Percentiles rank a stretch among this genome's conserved stretches.
Evolutionary conservation across 2,113 vertebrate genomes (phyloP).

Genomic region (Morphnarchus princeps): DNA sequence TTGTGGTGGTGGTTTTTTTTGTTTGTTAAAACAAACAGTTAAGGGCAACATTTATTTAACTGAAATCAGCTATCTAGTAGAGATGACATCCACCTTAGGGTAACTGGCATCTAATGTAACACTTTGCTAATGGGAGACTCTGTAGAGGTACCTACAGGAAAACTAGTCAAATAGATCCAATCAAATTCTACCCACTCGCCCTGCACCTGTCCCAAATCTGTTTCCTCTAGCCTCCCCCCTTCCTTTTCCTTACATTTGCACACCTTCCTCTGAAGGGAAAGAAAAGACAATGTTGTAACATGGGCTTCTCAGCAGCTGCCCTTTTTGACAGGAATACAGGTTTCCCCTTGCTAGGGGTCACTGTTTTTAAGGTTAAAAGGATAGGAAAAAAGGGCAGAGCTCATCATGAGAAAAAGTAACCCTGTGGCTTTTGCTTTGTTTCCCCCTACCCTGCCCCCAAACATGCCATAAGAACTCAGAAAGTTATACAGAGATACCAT

Average conservation of each 20-base stretch:
- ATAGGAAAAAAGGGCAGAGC: neutral
- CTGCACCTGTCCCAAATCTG: neutral
- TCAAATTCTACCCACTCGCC: neutral
- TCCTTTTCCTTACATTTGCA: neutral
- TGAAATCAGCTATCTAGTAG: neutral
- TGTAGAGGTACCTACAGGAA: neutral
- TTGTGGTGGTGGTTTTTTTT: neutral
- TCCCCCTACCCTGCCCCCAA: rapidly evolving
- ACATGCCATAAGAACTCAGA: neutral
- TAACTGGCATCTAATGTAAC: neutral
- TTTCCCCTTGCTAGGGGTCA: neutral
- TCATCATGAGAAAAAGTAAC: neutral
- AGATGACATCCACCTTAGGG: neutral
- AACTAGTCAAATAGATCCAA: neutral
- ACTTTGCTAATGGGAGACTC: neutral
- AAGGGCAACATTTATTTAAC: neutral
- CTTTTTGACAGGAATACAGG: neutral
- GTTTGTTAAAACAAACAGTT: neutral
- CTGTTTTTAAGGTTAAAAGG: neutral
- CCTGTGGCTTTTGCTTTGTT: neutral
- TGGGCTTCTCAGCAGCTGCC: neutral
- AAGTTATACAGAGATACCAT: neutral
- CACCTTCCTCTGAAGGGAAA: neutral
- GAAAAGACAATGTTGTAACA: neutral
- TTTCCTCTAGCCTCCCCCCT: neutral